These are phyloP conservation scores for Lepidotrigona ventralis DNA, from an alignment of 1,140 invertebrate genomes.

Conservation along the genomic window DNA sequence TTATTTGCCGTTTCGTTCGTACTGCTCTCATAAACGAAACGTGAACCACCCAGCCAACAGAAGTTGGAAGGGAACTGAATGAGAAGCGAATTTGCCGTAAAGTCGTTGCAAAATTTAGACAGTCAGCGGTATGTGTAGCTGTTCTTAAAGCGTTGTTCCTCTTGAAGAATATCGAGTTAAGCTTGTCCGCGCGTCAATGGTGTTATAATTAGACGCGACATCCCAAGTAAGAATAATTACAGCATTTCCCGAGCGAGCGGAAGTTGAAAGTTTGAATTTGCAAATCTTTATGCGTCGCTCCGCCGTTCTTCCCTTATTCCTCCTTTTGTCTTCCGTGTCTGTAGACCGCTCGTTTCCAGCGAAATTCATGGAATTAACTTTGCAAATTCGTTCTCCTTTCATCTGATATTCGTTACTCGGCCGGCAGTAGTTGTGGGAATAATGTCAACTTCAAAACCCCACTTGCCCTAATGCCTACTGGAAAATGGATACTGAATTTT, in stretches of 20 bases:
- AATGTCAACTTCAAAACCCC: neutral
- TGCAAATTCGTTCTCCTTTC: constrained; percentile 19
- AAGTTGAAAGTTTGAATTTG: constrained; percentile 40
- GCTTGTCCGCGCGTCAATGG: neutral
- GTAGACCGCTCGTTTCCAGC: neutral
- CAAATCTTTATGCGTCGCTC: constrained; percentile 13
- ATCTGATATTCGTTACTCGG: neutral
- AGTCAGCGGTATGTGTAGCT: neutral
- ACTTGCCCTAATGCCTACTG: neutral
- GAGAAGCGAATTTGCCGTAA: neutral
- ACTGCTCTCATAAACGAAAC: neutral
- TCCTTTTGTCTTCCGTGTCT: neutral
- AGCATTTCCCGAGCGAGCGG: neutral
- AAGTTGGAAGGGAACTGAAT: neutral
- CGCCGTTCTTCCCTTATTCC: neutral
- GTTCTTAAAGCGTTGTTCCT: neutral
- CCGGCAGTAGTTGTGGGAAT: neutral
- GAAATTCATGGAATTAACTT: constrained; percentile 47
- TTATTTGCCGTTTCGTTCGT: neutral
- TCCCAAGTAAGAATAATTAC: constrained; percentile 41
- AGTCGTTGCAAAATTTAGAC: constrained; percentile 5
- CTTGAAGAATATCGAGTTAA: constrained; percentile 20
- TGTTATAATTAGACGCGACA: constrained; percentile 32
- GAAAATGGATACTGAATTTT: neutral
- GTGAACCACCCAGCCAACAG: neutral